Percentiles rank a stretch among this genome's conserved stretches.
Conservation (phyloP, 1,140 invertebrate species). For the Drosophila obscura region DNA sequence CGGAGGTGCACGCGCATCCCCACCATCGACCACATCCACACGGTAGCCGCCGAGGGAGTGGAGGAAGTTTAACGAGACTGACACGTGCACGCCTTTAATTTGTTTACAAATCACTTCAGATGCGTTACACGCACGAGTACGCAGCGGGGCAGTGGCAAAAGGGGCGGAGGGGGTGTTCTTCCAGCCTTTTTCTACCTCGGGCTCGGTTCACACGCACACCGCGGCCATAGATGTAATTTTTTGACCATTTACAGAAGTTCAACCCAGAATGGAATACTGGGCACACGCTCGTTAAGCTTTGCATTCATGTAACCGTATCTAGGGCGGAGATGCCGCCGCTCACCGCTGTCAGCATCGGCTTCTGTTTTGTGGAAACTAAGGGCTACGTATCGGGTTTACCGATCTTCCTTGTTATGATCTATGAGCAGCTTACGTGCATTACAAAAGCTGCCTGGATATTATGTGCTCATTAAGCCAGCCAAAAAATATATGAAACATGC, state of each 20-base stretch:
- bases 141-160: background rate
- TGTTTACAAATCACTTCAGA: conserved; percentile 84
- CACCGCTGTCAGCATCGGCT: conserved; percentile 22
- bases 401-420: conserved; percentile 42
- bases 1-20: conserved; percentile 38
- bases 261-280: conserved; percentile 36
- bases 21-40: conserved; percentile 14
- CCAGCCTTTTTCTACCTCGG: background rate
- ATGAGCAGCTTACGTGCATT: conserved; percentile 56
- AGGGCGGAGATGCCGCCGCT: background rate
- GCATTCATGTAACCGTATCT: conserved; percentile 5
- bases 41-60: conserved; percentile 27
- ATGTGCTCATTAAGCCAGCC: too few relatives aligned
- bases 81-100: conserved; percentile 83
- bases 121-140: conserved; percentile 79
- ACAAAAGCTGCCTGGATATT: conserved; percentile 4
- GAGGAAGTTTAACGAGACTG: conserved; percentile 65
- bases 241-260: conserved; percentile 60
- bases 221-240: conserved; percentile 17
- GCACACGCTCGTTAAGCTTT: conserved; percentile 39
- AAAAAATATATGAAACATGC: too few relatives aligned
- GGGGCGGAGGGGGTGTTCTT: background rate
- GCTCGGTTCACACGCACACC: conserved; percentile 44
- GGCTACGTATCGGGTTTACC: conserved; percentile 23
- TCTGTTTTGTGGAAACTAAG: too few relatives aligned